Evolutionary conservation across 2,797 vertebrate species (phyloP), one percentile per base, ranked within the genome.

Genomic region (Pseudomugil gertrudae): DNA sequence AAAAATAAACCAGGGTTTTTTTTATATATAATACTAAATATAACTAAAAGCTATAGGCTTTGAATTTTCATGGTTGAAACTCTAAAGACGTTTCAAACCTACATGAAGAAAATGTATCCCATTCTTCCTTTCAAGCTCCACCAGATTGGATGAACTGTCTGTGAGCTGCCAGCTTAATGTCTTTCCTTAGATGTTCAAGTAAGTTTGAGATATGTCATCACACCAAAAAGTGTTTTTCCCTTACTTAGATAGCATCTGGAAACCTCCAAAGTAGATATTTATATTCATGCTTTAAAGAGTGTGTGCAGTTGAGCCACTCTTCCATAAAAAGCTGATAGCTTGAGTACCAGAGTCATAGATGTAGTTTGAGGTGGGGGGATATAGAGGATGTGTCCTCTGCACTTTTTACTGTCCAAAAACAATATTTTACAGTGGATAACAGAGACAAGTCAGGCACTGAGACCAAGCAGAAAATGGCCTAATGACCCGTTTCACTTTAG

Each of bases 201-300:
- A 50, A 24, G 15, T 51, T 57, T 61, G n/a, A 24, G n/a, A 24
- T 59, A 43, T 72, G 35, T 29, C 23, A 36, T 59, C 57, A 59
- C 23, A 72, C 13, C 33, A 29, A 3, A 47, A 11, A 50, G 30
- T 27, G 13, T 24, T 57, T 57, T 52, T 57, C 19, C 24, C 9
- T 26, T 29, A 32, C 40, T 32, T n/a, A 47, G 17, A 35, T 13
- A 40, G 27, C 15, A 2, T 19, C 23, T 24, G 27, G 27, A n/a
- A 47, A 23, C 21, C 29, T 29, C 36, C 38, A 59, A 52, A n/a
- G 24, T 24, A 30, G 32, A 3, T 14, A 33, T 14, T 26, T 54
- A 5, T 0, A 43, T 59, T n/a, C 33, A 23, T 24, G 30, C 50
- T 36, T 58, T 60, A 9, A 23, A 32, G 26, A 66, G 26, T 13